Percentiles rank a stretch among this genome's conserved stretches.
Evolutionary conservation across 23 tunicate genomes (phyloP).

Genomic region (Halocynthia roretzi): DNA sequence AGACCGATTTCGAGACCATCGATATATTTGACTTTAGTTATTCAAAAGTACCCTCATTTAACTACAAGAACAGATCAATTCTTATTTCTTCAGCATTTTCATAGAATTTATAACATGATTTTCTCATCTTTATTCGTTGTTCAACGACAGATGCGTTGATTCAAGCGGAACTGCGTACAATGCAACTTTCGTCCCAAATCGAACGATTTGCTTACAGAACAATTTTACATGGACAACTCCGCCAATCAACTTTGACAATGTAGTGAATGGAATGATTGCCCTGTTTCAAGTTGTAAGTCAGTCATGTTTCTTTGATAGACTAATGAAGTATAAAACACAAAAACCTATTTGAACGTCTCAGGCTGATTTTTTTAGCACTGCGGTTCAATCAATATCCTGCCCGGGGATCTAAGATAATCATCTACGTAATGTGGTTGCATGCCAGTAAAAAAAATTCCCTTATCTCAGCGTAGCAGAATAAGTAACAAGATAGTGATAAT

Average conservation of each 20-base stretch:
- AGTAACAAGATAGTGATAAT: too few species aligned
- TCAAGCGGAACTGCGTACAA: conserved; percentile 21
- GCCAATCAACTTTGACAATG: conserved; percentile 79
- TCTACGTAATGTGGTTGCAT: too few species aligned
- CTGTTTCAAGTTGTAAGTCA: conserved; percentile 78
- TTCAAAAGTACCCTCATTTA: neutral
- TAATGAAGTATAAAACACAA: too few species aligned
- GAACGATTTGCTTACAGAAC: conserved; percentile 31
- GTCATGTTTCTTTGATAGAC: neutral
- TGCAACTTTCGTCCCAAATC: conserved; percentile 11
- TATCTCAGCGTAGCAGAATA: too few species aligned
- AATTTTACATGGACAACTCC: conserved; percentile 65
- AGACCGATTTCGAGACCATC: neutral
- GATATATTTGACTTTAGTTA: neutral
- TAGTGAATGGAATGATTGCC: conserved; percentile 80
- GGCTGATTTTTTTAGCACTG: too few species aligned
- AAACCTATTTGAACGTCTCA: too few species aligned
- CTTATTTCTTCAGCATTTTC: neutral
- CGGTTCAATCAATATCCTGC: too few species aligned
- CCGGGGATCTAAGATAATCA: too few species aligned
- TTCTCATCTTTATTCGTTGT: neutral
- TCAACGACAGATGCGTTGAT: conserved; percentile 49
- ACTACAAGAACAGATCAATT: neutral
- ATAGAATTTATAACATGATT: neutral
- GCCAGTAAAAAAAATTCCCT: too few species aligned